phyloP scores from a whole-genome alignment of 2,113 vertebrate genomes.

The Percina caprodes region DNA sequence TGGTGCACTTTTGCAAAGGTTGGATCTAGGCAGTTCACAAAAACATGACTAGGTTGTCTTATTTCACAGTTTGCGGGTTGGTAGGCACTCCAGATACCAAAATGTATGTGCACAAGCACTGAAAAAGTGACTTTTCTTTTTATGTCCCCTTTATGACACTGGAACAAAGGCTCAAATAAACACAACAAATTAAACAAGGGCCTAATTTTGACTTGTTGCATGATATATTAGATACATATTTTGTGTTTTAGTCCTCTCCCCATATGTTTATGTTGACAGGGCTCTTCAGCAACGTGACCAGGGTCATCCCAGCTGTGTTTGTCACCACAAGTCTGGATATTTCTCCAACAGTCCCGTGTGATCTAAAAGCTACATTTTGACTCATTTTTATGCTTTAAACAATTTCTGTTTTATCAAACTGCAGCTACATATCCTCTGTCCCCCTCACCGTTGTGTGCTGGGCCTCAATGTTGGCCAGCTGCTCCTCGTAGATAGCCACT shows the following conservation, averaged over 20 bases:
- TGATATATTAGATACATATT: constrained; percentile 4
- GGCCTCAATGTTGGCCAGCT: constrained; percentile 80
- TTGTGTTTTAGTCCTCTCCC: constrained; percentile 25
- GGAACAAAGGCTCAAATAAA: not conserved
- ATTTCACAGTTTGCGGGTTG: too few species aligned
- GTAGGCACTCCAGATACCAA: too few species aligned
- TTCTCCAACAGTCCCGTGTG: constrained; percentile 54
- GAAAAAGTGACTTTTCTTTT: too few species aligned
- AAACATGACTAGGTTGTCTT: too few species aligned
- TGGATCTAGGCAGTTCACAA: too few species aligned
- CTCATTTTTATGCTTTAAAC: constrained; percentile 43
- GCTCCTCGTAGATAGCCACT: constrained; percentile 81
- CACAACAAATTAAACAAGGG: not conserved
- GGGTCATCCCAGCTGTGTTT: constrained; percentile 59
- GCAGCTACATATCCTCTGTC: constrained; percentile 13
- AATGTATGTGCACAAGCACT: too few species aligned
- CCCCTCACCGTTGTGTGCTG: constrained; percentile 76
- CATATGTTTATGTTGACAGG: constrained; percentile 33
- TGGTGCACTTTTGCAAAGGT: too few species aligned
- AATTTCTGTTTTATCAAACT: constrained; percentile 19
- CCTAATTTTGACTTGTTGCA: not conserved
- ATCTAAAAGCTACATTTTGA: constrained; percentile 52
- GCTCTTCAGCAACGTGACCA: constrained; percentile 55
- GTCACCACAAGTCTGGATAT: constrained; percentile 38
- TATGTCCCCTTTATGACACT: not conserved